Conservation (phyloP, 2,797 vertebrate species). For the Sebastiscus tertius region DNA sequence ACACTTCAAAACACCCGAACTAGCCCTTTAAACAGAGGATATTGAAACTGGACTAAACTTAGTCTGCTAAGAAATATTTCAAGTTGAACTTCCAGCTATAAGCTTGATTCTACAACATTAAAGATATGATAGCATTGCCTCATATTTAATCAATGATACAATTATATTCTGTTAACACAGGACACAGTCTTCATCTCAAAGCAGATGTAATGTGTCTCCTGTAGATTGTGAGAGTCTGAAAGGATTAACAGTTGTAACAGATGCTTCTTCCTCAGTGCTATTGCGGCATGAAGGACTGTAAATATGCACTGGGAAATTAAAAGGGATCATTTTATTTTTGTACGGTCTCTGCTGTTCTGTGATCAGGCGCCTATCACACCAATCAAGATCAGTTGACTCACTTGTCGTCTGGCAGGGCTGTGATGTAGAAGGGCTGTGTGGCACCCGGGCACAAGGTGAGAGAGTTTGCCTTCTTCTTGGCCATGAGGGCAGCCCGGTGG, state of each 20-base stretch:
- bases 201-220: background rate
- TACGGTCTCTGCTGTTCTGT: background rate
- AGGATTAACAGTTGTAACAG: background rate
- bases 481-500: constrained; percentile 92
- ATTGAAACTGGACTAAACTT: too few species aligned
- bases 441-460: constrained; percentile 90
- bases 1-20: too few species aligned
- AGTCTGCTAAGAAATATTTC: background rate
- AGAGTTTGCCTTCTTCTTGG: constrained; percentile 95
- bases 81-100: background rate
- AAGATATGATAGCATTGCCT: too few species aligned
- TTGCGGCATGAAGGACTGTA: background rate
- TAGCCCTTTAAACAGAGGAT: too few species aligned
- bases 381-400: constrained; percentile 78
- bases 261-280: background rate
- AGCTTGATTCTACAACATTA: background rate
- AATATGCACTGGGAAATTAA: background rate
- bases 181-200: background rate
- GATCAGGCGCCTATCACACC: background rate
- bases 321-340: background rate
- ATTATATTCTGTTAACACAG: background rate
- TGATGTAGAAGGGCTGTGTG: constrained; percentile 92
- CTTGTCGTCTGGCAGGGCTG: constrained; percentile 96
- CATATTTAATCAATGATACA: too few species aligned
- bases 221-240: background rate